phyloP scores from a whole-genome alignment of 2,113 vertebrate species.

The Hepsetus odoe region DNA sequence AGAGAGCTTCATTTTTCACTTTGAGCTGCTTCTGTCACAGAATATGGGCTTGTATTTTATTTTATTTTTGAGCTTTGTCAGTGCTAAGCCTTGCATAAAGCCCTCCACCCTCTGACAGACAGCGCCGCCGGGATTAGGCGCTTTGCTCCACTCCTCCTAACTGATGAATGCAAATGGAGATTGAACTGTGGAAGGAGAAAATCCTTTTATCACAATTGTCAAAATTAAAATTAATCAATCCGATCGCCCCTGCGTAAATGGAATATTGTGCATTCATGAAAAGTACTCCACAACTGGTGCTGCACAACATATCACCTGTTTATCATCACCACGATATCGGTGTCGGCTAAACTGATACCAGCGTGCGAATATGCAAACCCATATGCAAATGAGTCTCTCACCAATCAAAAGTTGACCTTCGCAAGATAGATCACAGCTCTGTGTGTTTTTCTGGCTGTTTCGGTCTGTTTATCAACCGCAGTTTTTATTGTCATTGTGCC shows the following conservation, averaged over 20 bases:
- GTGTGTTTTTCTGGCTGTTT: too few species aligned
- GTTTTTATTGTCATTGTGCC: too few species aligned
- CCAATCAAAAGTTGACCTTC: too few species aligned
- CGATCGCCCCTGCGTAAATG: slow-evolving; percentile 48
- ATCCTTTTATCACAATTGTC: slow-evolving; percentile 67
- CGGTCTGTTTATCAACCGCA: too few species aligned
- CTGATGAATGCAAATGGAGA: slow-evolving; percentile 71
- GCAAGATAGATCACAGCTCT: too few species aligned
- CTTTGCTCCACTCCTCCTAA: slow-evolving; percentile 57
- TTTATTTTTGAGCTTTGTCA: slow-evolving; percentile 17
- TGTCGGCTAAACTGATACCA: too few species aligned
- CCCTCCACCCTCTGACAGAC: slow-evolving; percentile 49
- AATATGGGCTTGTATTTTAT: neutral
- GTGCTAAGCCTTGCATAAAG: slow-evolving; percentile 33
- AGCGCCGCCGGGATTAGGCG: slow-evolving; percentile 59
- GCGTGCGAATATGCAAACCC: too few species aligned
- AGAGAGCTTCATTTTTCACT: neutral
- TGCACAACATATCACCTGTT: too few species aligned
- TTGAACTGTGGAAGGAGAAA: slow-evolving; percentile 52
- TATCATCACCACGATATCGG: too few species aligned
- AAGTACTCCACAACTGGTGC: too few species aligned
- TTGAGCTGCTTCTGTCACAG: neutral
- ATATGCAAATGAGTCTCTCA: too few species aligned
- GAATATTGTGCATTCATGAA: neutral
- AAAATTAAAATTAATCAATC: slow-evolving; percentile 68